These are phyloP conservation scores for Donacobius atricapilla DNA, from an alignment of 2,113 vertebrate genomes.

Conservation along the genomic window DNA sequence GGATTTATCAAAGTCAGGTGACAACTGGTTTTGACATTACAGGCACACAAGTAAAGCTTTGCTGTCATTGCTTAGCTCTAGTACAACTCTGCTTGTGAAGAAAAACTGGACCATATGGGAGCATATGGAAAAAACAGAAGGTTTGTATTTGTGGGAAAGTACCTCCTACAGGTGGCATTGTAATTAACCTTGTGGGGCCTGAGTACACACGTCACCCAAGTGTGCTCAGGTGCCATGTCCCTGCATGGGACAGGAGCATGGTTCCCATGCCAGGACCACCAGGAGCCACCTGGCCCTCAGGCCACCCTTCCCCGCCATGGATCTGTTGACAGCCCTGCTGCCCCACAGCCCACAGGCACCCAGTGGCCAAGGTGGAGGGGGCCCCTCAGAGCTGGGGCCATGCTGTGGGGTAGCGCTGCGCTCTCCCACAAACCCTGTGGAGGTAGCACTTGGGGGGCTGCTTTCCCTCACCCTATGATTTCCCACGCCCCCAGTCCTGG, in stretches of 20 bases:
- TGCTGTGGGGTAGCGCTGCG: fast-evolving
- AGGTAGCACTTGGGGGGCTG: not conserved
- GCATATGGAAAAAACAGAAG: slow-evolving; percentile 32
- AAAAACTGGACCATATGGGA: slow-evolving; percentile 20
- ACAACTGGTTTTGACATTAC: not conserved
- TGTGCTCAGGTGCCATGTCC: not conserved
- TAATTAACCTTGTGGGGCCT: slow-evolving; percentile 4
- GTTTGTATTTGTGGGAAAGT: not conserved
- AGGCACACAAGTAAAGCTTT: not conserved
- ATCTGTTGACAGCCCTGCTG: fast-evolving
- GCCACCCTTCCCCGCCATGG: fast-evolving
- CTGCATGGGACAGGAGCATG: not conserved
- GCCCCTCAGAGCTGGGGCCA: fast-evolving
- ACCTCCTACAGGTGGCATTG: slow-evolving; percentile 8
- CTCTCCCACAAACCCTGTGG: not conserved
- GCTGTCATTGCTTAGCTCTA: not conserved
- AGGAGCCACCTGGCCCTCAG: fast-evolving
- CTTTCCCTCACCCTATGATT: fast-evolving
- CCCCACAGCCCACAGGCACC: fast-evolving
- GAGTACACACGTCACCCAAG: not conserved
- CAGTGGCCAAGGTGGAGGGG: fast-evolving
- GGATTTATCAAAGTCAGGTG: not conserved
- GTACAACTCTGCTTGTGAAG: not conserved
- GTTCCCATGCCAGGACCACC: not conserved
- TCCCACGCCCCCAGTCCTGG: fast-evolving